phyloP scores from a whole-genome alignment of 2,888 invertebrate genomes.

The Heterodera filipjevi region DNA sequence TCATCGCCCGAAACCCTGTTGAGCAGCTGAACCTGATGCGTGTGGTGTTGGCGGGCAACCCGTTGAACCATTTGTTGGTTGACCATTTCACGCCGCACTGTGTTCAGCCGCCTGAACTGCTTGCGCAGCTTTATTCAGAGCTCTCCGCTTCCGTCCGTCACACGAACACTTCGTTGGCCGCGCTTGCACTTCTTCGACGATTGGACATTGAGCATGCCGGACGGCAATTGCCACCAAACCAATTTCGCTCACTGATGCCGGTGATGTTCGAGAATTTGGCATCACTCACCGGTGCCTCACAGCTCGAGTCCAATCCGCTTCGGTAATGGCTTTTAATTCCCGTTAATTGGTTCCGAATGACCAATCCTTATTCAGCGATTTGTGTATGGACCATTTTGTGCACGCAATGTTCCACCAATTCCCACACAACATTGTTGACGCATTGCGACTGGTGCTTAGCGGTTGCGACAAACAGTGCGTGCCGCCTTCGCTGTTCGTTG shows the following conservation, averaged over 20 bases:
- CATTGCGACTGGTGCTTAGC: conserved; percentile 50
- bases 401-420: conserved; percentile 61
- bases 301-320: conserved; percentile 28
- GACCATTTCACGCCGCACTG: conserved; percentile 50
- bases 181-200: conserved; percentile 45
- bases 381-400: conserved; percentile 57
- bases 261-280: conserved; percentile 41
- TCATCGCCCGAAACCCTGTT: conserved; percentile 49
- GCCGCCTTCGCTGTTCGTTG: conserved; percentile 48
- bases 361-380: conserved; percentile 37
- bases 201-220: conserved; percentile 58
- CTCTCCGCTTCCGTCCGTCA: conserved; percentile 40
- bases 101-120: conserved; percentile 49
- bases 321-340: conserved; percentile 27
- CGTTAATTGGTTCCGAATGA: neutral
- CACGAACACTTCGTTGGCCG: conserved; percentile 37
- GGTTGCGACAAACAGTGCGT: conserved; percentile 54
- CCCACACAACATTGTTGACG: conserved; percentile 55
- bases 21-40: conserved; percentile 59
- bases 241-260: conserved; percentile 59
- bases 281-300: conserved; percentile 32
- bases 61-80: conserved; percentile 42
- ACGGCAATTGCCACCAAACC: conserved; percentile 54
- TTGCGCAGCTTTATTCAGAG: conserved; percentile 40
- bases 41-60: conserved; percentile 54